A percentile compares a stretch with the other conserved stretches of the same genome.
Evolutionary conservation across 92 coral and sea anemone genomes (phyloP).

Genomic region (Phymanthus crucifer): DNA sequence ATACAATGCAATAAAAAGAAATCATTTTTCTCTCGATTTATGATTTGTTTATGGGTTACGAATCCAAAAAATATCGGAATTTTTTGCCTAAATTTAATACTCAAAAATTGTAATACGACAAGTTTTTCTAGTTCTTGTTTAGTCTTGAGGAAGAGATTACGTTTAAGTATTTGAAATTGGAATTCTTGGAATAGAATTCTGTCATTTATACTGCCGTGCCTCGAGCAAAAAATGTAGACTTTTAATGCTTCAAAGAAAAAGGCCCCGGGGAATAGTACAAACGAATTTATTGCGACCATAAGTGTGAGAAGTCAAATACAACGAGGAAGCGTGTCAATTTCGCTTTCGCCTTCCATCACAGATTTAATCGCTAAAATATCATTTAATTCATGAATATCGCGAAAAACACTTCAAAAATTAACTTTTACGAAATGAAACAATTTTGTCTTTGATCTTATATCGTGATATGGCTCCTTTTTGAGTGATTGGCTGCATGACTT

Average conservation of each 20-base stretch:
- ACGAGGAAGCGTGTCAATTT: not conserved
- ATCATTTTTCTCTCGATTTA: not conserved
- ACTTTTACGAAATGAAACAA: not conserved
- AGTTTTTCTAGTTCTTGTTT: not conserved
- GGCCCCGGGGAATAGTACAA: not conserved
- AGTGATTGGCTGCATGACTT: not conserved
- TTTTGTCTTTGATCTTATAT: not conserved
- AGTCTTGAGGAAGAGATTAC: not conserved
- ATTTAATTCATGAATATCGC: not conserved
- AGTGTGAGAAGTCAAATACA: not conserved
- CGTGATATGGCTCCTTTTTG: not conserved
- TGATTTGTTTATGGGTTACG: not conserved
- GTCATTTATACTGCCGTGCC: not conserved
- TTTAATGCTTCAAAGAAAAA: not conserved
- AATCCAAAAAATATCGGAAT: not conserved
- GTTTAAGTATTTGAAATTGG: not conserved
- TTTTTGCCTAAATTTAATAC: not conserved
- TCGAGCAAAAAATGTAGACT: not conserved
- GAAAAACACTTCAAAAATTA: not conserved
- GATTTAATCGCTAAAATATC: too few species aligned
- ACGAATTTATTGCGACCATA: too few species aligned
- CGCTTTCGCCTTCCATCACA: not conserved
- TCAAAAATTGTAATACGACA: not conserved
- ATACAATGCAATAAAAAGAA: not conserved
- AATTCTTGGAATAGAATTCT: not conserved